Conservation (phyloP, 2,797 vertebrate species). For the Limosa lapponica region DNA sequence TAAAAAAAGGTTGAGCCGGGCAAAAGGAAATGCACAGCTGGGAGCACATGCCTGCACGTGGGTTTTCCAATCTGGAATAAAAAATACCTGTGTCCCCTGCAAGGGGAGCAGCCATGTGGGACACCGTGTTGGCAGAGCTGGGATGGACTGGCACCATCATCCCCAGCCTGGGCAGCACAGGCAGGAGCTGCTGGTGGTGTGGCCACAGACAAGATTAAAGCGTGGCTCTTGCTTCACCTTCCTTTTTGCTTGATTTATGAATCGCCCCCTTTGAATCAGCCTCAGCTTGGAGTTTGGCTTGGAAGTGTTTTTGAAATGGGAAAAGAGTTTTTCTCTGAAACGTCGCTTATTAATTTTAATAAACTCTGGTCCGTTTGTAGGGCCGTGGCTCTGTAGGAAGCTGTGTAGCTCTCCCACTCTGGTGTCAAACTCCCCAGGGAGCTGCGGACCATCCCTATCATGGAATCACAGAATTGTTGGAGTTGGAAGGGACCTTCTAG, state of each 20-base stretch:
- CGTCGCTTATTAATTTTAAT: not conserved
- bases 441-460: not conserved
- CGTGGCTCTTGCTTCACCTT: not conserved
- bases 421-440: rapidly evolving
- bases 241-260: not conserved
- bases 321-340: not conserved
- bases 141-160: not conserved
- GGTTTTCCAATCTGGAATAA: not conserved
- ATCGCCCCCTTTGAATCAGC: not conserved
- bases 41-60: rapidly evolving
- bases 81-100: not conserved
- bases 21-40: not conserved
- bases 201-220: not conserved
- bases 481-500: no score
- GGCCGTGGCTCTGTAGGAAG: not conserved
- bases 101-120: not conserved
- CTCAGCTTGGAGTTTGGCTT: not conserved
- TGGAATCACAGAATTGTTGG: no score
- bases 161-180: not conserved
- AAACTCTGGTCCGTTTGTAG: not conserved
- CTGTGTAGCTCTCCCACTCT: not conserved
- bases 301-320: not conserved
- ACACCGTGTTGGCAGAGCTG: not conserved
- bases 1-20: not conserved
- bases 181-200: not conserved